Evolutionary conservation across 2,888 invertebrate genomes (phyloP), one percentile per base, ranked within the genome.

Genomic region (Trissolcus japonicus): DNA sequence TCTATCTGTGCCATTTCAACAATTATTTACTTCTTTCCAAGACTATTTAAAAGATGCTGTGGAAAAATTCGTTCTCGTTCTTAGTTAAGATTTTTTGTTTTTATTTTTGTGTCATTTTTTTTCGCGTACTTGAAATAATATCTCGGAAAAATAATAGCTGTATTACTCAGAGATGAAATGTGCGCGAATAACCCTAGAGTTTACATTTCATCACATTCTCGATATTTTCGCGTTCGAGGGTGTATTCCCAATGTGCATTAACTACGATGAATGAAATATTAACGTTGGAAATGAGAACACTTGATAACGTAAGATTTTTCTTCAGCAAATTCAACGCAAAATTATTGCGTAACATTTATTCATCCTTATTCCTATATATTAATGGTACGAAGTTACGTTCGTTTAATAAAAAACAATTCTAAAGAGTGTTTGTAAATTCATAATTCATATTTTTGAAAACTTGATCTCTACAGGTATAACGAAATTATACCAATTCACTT

Each of bases 241-340:
- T n/a, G 57, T 57, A 51, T 48, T 66, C 51, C 51, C 66, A 53
- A 17, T 9, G 29, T 60, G 53, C 11, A 59, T 53, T 66, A 66
- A 51, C 57, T 51, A 16, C 16, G 46, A 46, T 46, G 57, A 67
- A 68, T 54, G 60, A 68, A 68, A 68, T 68, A 53, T 60, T 68
- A 55, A 55, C 60, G 43, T 29, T 46, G 46, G 35, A 68, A 54
- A 68, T 60, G 48, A 46, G 16, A 60, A 14, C 13, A 17, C 43
- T 59, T 60, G 29, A 41, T 40, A 4, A 25, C 4, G 57, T 14
- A 6, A 51, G 11, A n/a, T 19, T 59, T 48, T 46, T 46, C 46
- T 46, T 16, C 46, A 16, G 46, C n/a, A 29, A n/a, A 14, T 46
- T 46, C 46, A 1, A 46, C 4, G 46, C 16, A 46, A 46, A 46